phyloP scores from a whole-genome alignment of 2,113 vertebrate genomes.

The Procavia capensis region DNA sequence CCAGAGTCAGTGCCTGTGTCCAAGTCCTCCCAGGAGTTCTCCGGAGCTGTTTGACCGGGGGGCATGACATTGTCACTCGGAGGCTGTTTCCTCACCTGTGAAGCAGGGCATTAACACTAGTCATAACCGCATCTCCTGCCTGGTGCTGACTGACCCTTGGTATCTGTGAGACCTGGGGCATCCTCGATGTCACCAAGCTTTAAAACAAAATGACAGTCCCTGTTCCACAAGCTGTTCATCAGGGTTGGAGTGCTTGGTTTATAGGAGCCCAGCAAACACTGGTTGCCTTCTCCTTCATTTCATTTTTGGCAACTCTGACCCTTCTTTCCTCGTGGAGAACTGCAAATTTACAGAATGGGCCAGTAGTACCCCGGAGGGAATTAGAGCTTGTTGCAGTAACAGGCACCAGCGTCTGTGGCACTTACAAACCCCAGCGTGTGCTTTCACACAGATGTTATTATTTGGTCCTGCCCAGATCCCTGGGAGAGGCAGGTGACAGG shows the following conservation, averaged over 20 bases:
- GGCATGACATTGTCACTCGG: fast-evolving
- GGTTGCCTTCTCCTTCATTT: neutral
- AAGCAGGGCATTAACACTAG: neutral
- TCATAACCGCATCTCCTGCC: neutral
- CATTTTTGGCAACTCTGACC: neutral
- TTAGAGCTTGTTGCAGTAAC: no score
- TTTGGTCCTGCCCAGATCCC: neutral
- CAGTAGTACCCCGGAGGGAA: neutral
- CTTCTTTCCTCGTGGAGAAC: neutral
- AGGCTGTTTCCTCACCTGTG: neutral
- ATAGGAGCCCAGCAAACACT: neutral
- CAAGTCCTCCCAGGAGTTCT: fast-evolving
- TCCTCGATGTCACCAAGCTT: fast-evolving
- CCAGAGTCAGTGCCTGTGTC: neutral
- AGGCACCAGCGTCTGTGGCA: neutral
- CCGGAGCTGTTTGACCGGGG: fast-evolving
- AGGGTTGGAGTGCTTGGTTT: neutral
- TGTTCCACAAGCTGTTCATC: neutral
- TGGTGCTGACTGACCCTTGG: neutral
- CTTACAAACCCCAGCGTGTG: fast-evolving
- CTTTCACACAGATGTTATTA: neutral
- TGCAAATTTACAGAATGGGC: neutral
- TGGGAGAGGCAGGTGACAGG: neutral
- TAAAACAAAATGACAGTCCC: neutral
- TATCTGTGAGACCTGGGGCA: neutral